Evolutionary conservation across 2,888 invertebrate species (phyloP).

Genomic region (Drosophila paracracens): DNA sequence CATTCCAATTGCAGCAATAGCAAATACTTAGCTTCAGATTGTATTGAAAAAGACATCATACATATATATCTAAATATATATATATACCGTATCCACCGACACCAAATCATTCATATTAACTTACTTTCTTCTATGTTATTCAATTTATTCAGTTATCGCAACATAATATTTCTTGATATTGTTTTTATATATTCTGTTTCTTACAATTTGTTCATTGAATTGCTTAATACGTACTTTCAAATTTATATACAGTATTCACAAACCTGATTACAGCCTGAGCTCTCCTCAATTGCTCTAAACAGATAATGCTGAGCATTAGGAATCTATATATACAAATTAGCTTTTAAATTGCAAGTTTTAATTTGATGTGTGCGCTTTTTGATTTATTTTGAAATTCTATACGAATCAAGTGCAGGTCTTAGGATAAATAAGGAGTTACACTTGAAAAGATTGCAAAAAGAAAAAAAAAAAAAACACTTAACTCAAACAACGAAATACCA

Average conservation of each 20-base stretch:
- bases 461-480: neutral
- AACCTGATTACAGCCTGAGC: neutral
- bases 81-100: constrained; percentile 26
- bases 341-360: neutral
- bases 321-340: neutral
- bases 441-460: constrained; percentile 4
- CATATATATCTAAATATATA: neutral
- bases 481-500: constrained; percentile 27
- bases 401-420: constrained; percentile 1
- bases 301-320: neutral
- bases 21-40: constrained; percentile 29
- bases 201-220: neutral
- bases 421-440: constrained; percentile 1
- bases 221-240: constrained; percentile 5
- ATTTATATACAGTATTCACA: constrained; percentile 13
- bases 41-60: constrained; percentile 28
- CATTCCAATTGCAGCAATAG: constrained; percentile 20
- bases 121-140: constrained; percentile 21
- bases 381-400: neutral
- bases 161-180: neutral
- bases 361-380: neutral
- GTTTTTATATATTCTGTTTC: neutral
- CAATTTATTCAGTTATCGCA: constrained; percentile 19
- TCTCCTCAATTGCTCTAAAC: constrained; percentile 5
- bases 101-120: constrained; percentile 46